A percentile compares a stretch with the other conserved stretches of the same genome.
These are phyloP conservation scores for Chelonia mydas DNA, from an alignment of 2,797 vertebrate genomes.

Conservation along the genomic window DNA sequence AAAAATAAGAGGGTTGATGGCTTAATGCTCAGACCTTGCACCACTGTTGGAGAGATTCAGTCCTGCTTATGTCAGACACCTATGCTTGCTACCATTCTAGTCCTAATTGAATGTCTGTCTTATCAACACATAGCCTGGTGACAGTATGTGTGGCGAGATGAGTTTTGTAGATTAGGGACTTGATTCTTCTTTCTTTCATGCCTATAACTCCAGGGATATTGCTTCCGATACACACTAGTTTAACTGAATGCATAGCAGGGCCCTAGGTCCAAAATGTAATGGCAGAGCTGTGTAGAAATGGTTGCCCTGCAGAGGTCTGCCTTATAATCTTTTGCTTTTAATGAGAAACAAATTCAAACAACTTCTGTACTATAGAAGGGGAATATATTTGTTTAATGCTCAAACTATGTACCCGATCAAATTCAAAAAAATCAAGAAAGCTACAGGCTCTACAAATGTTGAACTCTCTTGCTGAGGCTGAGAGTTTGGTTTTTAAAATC, in stretches of 20 bases:
- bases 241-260: no score
- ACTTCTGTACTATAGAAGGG: no score
- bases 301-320: no score
- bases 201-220: no score
- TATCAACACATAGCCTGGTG: background rate
- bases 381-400: background rate
- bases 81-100: background rate
- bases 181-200: no score
- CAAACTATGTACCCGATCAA: background rate
- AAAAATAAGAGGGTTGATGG: background rate
- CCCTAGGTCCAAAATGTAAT: no score
- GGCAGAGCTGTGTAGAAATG: no score
- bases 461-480: background rate
- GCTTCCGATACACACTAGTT: no score
- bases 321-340: no score
- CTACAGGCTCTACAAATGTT: background rate
- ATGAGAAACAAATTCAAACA: no score
- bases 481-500: background rate
- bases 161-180: background rate
- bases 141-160: background rate
- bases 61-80: background rate
- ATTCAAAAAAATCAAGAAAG: no score
- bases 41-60: background rate
- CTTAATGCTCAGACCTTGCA: background rate
- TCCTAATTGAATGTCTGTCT: background rate